Evolutionary conservation across 2,797 vertebrate species (phyloP).

Genomic region (Geotrypetes seraphini): DNA sequence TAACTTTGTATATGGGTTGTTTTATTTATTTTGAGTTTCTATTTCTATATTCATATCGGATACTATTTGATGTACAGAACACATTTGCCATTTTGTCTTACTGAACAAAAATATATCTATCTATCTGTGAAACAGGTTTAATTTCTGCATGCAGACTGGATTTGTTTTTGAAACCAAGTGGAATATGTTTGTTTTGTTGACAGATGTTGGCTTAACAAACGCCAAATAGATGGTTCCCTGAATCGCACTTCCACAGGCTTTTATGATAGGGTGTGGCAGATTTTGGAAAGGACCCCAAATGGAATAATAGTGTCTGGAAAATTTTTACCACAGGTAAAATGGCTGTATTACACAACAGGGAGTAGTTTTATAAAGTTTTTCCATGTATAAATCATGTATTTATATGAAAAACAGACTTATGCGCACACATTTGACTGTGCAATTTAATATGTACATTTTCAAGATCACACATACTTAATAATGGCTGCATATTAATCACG

Average conservation of each 20-base stretch:
- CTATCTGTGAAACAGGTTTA: neutral
- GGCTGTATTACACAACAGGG: too few species aligned
- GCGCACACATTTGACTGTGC: too few species aligned
- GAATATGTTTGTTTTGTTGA: neutral
- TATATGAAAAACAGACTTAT: too few species aligned
- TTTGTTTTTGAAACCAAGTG: neutral
- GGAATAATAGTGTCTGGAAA: slow-evolving; percentile 75
- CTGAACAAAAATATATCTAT: neutral
- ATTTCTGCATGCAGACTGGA: neutral
- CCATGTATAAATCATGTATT: too few species aligned
- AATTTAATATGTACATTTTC: too few species aligned
- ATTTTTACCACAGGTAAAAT: slow-evolving; percentile 82
- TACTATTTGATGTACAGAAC: neutral
- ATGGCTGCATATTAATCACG: too few species aligned
- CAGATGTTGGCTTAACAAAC: slow-evolving; percentile 84
- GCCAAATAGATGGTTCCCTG: slow-evolving; percentile 88
- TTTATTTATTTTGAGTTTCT: too few species aligned
- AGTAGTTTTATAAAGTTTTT: too few species aligned
- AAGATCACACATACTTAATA: too few species aligned
- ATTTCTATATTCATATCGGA: neutral
- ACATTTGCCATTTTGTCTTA: neutral
- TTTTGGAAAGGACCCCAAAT: slow-evolving; percentile 83
- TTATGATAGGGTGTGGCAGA: slow-evolving; percentile 95
- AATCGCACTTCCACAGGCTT: slow-evolving; percentile 87
- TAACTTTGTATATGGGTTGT: too few species aligned